Percentiles rank a stretch among this genome's conserved stretches.
phyloP scores from a whole-genome alignment of 2,888 invertebrate species.

The Neoaliturus tenellus region DNA sequence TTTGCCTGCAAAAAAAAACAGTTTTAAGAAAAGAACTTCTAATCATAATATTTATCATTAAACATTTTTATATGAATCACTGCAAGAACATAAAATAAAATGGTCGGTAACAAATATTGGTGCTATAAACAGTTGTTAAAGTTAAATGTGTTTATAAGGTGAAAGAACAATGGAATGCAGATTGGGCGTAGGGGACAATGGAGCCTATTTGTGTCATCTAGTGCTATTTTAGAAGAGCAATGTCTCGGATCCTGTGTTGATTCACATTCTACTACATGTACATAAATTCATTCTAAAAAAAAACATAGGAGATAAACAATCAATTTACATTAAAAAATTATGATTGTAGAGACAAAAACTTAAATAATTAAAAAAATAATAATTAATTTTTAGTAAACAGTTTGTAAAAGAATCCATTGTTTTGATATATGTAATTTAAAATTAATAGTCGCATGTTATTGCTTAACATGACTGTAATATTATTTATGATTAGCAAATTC shows the following conservation, averaged over 20 bases:
- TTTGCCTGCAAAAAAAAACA: conserved; percentile 73
- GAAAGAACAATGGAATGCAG: conserved; percentile 22
- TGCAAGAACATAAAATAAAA: no score
- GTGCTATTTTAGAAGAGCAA: conserved; percentile 19
- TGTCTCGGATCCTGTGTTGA: neutral
- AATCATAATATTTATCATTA: neutral
- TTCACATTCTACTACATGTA: neutral
- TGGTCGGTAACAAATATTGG: no score
- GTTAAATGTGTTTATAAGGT: neutral
- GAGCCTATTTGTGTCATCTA: conserved; percentile 26
- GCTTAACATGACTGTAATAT: no score
- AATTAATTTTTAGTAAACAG: no score
- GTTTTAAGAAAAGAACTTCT: neutral
- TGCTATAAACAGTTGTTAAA: neutral
- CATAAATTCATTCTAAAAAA: no score
- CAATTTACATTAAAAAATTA: neutral
- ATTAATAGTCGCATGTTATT: no score
- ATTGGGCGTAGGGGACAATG: neutral
- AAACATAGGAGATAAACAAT: no score
- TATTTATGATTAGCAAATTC: no score
- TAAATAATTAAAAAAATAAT: no score
- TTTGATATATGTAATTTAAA: no score
- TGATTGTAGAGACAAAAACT: neutral
- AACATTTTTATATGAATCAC: no score
- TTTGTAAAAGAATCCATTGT: no score